Evolutionary conservation across 2,888 invertebrate genomes (phyloP).

Genomic region (Pristionchus fissidentatus): DNA sequence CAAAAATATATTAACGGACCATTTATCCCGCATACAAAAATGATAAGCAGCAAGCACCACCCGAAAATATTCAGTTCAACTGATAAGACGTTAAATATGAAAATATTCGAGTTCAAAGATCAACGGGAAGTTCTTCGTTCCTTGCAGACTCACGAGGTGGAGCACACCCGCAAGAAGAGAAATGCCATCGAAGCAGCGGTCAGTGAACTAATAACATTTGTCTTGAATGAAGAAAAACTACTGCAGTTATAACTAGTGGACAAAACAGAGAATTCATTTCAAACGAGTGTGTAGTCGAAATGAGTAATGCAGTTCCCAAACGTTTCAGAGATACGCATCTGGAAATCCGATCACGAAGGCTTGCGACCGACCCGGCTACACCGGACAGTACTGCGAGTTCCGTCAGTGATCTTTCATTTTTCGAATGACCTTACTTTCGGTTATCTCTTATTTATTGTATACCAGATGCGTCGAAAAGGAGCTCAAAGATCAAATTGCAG

Average conservation of each 20-base stretch:
- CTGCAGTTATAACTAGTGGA: too few species aligned
- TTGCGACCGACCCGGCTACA: slow-evolving; percentile 65
- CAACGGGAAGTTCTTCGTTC: not conserved
- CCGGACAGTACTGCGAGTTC: slow-evolving; percentile 65
- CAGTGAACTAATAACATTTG: not conserved
- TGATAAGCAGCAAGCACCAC: too few species aligned
- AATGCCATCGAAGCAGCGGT: slow-evolving; percentile 32
- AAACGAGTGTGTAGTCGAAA: not conserved
- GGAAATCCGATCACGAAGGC: slow-evolving; percentile 11
- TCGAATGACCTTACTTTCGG: not conserved
- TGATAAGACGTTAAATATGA: too few species aligned
- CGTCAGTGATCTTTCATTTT: slow-evolving; percentile 52
- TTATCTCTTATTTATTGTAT: not conserved
- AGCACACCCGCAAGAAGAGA: slow-evolving; percentile 43
- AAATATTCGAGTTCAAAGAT: not conserved
- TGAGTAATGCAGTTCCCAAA: not conserved
- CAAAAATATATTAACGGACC: too few species aligned
- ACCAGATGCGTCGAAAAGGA: not conserved
- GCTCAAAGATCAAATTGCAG: slow-evolving; percentile 7
- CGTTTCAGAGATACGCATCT: slow-evolving; percentile 5
- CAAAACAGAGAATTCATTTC: too few species aligned
- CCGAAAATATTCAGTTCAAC: too few species aligned
- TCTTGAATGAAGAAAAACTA: too few species aligned
- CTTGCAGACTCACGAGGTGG: slow-evolving; percentile 3
- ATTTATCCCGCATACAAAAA: too few species aligned